These are phyloP conservation scores for Lasioglossum baleicum DNA, from an alignment of 1,140 invertebrate species.

Conservation along the genomic window DNA sequence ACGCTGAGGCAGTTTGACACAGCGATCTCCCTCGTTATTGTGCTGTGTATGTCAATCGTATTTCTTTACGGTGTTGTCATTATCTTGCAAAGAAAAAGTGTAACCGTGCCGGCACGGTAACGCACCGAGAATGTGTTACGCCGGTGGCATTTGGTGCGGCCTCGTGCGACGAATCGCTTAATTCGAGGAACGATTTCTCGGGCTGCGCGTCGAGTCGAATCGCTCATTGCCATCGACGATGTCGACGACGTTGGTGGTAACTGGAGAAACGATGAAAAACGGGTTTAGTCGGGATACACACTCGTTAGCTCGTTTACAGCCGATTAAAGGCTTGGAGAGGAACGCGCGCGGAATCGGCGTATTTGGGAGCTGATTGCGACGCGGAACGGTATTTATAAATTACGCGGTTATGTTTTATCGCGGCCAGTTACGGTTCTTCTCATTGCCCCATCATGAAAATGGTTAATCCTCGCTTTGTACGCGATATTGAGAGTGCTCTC, in stretches of 20 bases:
- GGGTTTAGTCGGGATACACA: constrained; percentile 38
- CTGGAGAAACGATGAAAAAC: constrained; percentile 40
- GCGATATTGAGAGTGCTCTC: not conserved
- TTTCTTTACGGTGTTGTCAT: not conserved
- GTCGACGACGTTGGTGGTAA: constrained; percentile 47
- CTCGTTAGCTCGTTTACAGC: constrained; percentile 50
- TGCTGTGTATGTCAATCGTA: not conserved
- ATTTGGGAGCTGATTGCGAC: constrained; percentile 50
- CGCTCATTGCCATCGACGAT: constrained; percentile 8
- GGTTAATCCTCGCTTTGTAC: constrained; percentile 2
- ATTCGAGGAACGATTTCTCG: constrained; percentile 35
- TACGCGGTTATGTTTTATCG: constrained; percentile 26
- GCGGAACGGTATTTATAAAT: constrained; percentile 51
- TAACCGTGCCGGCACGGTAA: not conserved
- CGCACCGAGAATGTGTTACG: too few relatives aligned
- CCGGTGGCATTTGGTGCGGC: not conserved
- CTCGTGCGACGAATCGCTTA: constrained; percentile 55
- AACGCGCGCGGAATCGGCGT: constrained; percentile 27
- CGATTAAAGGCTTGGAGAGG: constrained; percentile 41
- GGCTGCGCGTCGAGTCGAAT: not conserved
- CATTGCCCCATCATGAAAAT: constrained; percentile 8
- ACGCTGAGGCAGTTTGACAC: too few relatives aligned
- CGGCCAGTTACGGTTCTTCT: not conserved
- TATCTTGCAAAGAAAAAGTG: not conserved
- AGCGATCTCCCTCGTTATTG: too few relatives aligned